Conservation (phyloP, 2,113 vertebrate genomes). For the Numenius arquata region DNA sequence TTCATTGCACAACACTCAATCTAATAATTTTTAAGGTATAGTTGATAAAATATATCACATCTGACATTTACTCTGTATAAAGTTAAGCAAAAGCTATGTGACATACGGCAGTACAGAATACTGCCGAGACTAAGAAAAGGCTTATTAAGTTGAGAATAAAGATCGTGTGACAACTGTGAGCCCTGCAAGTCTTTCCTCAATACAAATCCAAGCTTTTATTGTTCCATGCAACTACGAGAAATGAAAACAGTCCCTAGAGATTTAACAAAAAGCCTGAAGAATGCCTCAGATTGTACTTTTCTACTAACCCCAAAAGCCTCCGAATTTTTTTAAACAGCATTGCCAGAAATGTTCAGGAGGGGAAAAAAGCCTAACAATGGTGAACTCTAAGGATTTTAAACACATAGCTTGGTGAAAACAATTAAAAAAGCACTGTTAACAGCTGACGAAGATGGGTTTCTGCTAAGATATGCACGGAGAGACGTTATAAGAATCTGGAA, state of each 20-base stretch:
- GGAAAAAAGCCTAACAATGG: neutral
- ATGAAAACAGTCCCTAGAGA: neutral
- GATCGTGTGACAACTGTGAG: neutral
- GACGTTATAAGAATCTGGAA: neutral
- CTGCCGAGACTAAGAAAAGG: neutral
- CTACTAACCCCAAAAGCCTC: neutral
- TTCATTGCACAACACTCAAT: neutral
- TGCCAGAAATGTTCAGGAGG: neutral
- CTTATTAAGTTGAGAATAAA: conserved; percentile 19
- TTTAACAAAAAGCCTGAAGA: neutral
- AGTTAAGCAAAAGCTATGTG: neutral
- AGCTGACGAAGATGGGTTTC: neutral
- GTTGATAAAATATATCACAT: neutral
- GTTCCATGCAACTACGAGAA: neutral
- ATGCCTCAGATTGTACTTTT: neutral
- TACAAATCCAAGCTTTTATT: neutral
- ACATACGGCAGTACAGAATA: neutral
- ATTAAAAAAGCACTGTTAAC: neutral
- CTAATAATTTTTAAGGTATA: conserved; percentile 10
- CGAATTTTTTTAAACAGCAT: neutral
- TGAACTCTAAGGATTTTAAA: neutral
- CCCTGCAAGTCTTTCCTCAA: neutral
- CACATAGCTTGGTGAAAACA: neutral
- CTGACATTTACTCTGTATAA: neutral
- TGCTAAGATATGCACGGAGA: neutral